phyloP scores from a whole-genome alignment of 2,888 invertebrate genomes.

The Synanthedon formicaeformis region DNA sequence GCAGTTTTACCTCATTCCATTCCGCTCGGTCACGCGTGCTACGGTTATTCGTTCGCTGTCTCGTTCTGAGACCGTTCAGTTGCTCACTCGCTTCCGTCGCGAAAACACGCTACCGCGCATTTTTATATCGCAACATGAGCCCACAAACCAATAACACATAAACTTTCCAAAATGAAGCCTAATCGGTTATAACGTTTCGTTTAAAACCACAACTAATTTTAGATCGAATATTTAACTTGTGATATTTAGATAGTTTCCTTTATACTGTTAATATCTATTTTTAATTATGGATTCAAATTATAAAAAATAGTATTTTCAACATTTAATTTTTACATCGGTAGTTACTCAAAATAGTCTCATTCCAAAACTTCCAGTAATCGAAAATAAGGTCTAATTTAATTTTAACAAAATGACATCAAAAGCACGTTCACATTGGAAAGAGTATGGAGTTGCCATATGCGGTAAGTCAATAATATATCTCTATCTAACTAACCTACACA shows the following conservation, averaged over 20 bases:
- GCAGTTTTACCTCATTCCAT: slow-evolving; percentile 61
- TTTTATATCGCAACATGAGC: slow-evolving; percentile 55
- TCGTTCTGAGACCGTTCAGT: slow-evolving; percentile 40
- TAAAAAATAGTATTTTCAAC: slow-evolving; percentile 30
- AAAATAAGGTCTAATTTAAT: slow-evolving; percentile 32
- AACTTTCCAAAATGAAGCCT: slow-evolving; percentile 68
- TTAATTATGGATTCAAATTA: slow-evolving; percentile 59
- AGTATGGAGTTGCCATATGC: slow-evolving; percentile 69
- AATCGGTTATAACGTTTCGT: slow-evolving; percentile 67
- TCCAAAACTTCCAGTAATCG: slow-evolving; percentile 56
- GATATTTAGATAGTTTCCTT: slow-evolving; percentile 63
- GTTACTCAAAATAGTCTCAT: slow-evolving; percentile 69
- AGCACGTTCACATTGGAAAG: slow-evolving; percentile 70
- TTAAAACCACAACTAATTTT: slow-evolving; percentile 55
- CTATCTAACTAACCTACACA: no score
- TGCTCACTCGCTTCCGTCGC: slow-evolving; percentile 56
- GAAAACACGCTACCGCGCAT: slow-evolving; percentile 46
- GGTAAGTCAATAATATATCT: slow-evolving; percentile 39
- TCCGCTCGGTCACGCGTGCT: slow-evolving; percentile 32
- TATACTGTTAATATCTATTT: slow-evolving; percentile 55
- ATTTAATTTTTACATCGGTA: slow-evolving; percentile 41
- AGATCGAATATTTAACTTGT: slow-evolving; percentile 67
- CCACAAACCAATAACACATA: slow-evolving; percentile 67
- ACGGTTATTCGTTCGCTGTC: slow-evolving; percentile 49
- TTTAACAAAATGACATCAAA: slow-evolving; percentile 61